These are phyloP conservation scores for Eospalax fontanierii DNA, from an alignment of 2,797 vertebrate species.

Conservation along the genomic window DNA sequence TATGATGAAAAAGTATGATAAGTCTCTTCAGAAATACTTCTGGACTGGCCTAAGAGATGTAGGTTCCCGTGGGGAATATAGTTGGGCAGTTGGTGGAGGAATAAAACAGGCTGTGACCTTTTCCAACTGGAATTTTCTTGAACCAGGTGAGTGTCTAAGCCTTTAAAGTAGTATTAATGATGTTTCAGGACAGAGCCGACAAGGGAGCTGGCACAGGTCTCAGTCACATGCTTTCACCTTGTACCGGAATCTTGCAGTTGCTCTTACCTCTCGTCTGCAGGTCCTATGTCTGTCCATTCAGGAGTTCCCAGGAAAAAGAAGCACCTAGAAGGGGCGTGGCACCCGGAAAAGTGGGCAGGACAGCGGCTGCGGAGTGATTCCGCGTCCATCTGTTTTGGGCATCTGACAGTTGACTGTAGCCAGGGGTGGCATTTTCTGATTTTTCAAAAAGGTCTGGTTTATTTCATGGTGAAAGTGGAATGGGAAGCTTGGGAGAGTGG, in stretches of 20 bases:
- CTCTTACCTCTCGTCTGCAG: slow-evolving; percentile 91
- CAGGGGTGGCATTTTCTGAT: slow-evolving; percentile 73
- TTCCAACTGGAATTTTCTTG: slow-evolving; percentile 94
- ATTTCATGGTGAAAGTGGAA: slow-evolving; percentile 51
- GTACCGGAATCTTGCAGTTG: slow-evolving; percentile 94
- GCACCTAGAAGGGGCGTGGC: slow-evolving; percentile 19
- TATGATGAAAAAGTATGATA: slow-evolving; percentile 92
- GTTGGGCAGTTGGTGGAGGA: slow-evolving; percentile 91
- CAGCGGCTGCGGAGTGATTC: slow-evolving; percentile 47
- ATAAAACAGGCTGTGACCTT: slow-evolving; percentile 88
- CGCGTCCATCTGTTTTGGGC: slow-evolving; percentile 66
- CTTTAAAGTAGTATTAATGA: neutral
- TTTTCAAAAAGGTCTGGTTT: slow-evolving; percentile 60
- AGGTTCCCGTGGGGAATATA: slow-evolving; percentile 93
- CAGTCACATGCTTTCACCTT: slow-evolving; percentile 91
- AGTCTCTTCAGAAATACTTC: slow-evolving; percentile 91
- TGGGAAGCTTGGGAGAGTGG: slow-evolving; percentile 68
- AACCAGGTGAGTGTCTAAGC: slow-evolving; percentile 91
- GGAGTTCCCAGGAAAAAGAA: slow-evolving; percentile 65
- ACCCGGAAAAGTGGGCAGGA: neutral
- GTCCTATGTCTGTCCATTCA: slow-evolving; percentile 62
- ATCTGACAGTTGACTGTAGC: slow-evolving; percentile 81
- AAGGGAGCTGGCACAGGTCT: slow-evolving; percentile 91
- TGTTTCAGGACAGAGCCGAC: slow-evolving; percentile 86
- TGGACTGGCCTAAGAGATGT: slow-evolving; percentile 96